phyloP scores from a whole-genome alignment of 2,113 vertebrate species.

The Xenopus laevis region DNA sequence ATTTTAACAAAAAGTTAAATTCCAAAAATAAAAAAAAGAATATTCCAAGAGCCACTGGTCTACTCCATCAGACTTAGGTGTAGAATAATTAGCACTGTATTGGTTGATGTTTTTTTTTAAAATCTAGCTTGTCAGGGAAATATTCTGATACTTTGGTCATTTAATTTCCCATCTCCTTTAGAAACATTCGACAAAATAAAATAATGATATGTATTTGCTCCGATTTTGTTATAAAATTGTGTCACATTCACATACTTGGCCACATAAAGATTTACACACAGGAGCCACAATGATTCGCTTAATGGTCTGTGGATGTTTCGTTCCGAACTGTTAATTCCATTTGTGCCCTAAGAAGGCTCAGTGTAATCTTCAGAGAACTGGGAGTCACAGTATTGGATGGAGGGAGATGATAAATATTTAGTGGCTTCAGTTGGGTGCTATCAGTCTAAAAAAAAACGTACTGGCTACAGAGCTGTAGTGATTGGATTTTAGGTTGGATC shows the following conservation, averaged over 20 bases:
- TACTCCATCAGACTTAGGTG: too few species aligned
- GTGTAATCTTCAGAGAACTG: conserved; percentile 69
- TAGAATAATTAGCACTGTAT: too few species aligned
- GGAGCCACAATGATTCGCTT: not conserved
- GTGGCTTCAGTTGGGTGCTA: conserved; percentile 65
- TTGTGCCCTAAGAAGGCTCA: conserved; percentile 68
- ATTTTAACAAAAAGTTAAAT: too few species aligned
- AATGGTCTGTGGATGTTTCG: not conserved
- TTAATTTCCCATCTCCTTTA: too few species aligned
- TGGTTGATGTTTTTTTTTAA: too few species aligned
- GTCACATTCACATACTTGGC: not conserved
- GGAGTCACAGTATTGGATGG: conserved; percentile 65
- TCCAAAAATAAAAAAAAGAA: too few species aligned
- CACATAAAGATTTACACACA: not conserved
- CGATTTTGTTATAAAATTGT: not conserved
- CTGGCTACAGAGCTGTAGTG: conserved; percentile 56
- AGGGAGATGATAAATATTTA: conserved; percentile 75
- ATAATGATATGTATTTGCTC: too few species aligned
- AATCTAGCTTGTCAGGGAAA: too few species aligned
- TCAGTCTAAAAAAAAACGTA: conserved; percentile 54
- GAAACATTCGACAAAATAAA: too few species aligned
- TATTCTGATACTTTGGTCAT: too few species aligned
- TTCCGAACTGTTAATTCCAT: conserved; percentile 60
- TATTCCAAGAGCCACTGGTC: too few species aligned
- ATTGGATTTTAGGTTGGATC: conserved; percentile 69